phyloP scores from a whole-genome alignment of 2,113 vertebrate genomes.

The Corythornis madagascariensis region DNA sequence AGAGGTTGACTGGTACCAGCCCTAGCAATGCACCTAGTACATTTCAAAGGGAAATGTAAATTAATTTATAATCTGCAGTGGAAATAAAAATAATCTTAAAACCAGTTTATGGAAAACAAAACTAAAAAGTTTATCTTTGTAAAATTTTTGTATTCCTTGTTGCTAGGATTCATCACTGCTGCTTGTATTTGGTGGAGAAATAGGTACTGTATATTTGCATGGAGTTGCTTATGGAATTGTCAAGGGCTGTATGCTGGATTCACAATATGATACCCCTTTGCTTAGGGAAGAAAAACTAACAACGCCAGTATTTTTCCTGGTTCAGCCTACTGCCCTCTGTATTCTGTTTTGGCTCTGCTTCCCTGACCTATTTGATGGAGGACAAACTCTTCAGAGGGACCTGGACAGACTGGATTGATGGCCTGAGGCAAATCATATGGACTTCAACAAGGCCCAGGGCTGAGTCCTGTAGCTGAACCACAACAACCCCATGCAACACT shows the following conservation, averaged over 20 bases:
- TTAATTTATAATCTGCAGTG: not conserved
- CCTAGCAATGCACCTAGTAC: not conserved
- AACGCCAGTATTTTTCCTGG: not conserved
- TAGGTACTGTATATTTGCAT: not conserved
- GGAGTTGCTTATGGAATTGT: not conserved
- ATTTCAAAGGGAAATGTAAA: not conserved
- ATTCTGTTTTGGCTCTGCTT: not conserved
- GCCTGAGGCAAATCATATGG: too few species aligned
- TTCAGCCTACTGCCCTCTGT: not conserved
- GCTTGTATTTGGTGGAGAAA: not conserved
- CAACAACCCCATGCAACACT: too few species aligned
- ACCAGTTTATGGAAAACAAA: not conserved
- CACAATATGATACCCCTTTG: not conserved
- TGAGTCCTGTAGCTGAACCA: too few species aligned
- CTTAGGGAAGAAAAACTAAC: not conserved
- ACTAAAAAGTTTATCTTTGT: not conserved
- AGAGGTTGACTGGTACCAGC: not conserved
- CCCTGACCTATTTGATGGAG: accelerated
- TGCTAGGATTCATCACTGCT: not conserved
- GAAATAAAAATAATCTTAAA: not conserved
- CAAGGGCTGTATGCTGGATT: not conserved
- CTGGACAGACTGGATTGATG: too few species aligned
- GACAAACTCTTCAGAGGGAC: not conserved
- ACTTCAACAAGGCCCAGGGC: too few species aligned
- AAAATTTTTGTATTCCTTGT: not conserved